A percentile compares a stretch with the other conserved stretches of the same genome.
phyloP scores from a whole-genome alignment of 2,113 vertebrate genomes.

The Acrocephalus kingi region DNA sequence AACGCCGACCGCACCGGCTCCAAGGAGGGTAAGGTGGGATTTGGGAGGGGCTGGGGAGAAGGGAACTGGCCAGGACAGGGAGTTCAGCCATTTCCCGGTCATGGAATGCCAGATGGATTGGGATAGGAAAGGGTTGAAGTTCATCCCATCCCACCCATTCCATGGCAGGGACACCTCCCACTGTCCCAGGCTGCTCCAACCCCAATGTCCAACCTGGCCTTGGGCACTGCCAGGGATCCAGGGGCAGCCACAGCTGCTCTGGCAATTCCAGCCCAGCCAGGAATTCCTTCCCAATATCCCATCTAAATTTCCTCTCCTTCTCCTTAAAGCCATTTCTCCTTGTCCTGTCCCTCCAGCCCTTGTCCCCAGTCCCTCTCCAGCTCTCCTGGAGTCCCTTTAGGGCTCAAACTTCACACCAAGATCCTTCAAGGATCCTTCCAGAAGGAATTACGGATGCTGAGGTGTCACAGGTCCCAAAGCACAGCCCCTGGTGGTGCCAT shows the following conservation, averaged over 20 bases:
- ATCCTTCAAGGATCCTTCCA: background rate
- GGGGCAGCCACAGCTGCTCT: background rate
- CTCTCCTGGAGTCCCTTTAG: background rate
- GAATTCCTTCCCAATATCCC: background rate
- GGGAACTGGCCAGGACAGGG: background rate
- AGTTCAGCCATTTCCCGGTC: fast-evolving
- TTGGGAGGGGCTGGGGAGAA: fast-evolving
- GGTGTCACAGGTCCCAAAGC: background rate
- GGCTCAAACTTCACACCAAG: background rate
- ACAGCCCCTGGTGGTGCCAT: background rate
- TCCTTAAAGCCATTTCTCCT: background rate
- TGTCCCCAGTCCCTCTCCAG: background rate
- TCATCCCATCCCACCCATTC: fast-evolving
- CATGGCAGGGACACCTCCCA: background rate
- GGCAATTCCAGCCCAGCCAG: background rate
- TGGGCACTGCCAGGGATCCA: background rate
- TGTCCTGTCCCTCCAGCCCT: background rate
- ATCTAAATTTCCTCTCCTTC: background rate
- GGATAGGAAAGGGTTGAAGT: background rate
- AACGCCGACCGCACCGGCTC: constrained; percentile 89
- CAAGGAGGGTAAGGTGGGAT: constrained; percentile 85
- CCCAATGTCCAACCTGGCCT: background rate
- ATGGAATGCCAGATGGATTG: fast-evolving
- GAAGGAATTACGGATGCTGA: background rate
- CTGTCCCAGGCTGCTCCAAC: background rate